Conservation (phyloP, 2,113 vertebrate genomes). For the Peucedramus taeniatus region DNA sequence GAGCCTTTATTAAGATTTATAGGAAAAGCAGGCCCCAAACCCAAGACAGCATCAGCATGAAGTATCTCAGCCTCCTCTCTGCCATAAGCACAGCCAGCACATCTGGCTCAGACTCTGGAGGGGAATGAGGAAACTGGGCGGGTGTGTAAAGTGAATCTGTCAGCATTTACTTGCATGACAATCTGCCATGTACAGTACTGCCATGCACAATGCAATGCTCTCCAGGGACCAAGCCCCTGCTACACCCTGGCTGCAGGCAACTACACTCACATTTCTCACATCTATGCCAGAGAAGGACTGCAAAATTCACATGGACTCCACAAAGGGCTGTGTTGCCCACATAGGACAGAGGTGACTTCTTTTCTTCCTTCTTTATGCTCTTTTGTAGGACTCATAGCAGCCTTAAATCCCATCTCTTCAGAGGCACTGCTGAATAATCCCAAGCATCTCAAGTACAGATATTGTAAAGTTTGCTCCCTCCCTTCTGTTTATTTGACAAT, state of each 20-base stretch:
- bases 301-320: background rate
- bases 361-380: background rate
- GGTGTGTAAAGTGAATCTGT: slow-evolving; percentile 25
- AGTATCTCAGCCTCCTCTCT: background rate
- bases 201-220: slow-evolving; percentile 3
- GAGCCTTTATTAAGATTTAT: slow-evolving; percentile 51
- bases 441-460: background rate
- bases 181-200: background rate
- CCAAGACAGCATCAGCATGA: slow-evolving; percentile 24
- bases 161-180: slow-evolving; percentile 38
- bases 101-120: slow-evolving; percentile 41
- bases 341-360: background rate
- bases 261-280: background rate
- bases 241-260: slow-evolving; percentile 31
- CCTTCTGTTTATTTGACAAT: background rate
- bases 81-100: slow-evolving; percentile 38
- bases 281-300: background rate
- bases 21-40: slow-evolving; percentile 17
- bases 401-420: background rate
- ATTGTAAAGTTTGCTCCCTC: background rate
- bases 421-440: background rate
- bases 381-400: background rate
- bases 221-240: background rate
- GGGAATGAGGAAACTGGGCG: slow-evolving; percentile 4
- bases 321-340: background rate